These are phyloP conservation scores for Dicycla oo DNA, from an alignment of 2,888 invertebrate species.

Conservation along the genomic window DNA sequence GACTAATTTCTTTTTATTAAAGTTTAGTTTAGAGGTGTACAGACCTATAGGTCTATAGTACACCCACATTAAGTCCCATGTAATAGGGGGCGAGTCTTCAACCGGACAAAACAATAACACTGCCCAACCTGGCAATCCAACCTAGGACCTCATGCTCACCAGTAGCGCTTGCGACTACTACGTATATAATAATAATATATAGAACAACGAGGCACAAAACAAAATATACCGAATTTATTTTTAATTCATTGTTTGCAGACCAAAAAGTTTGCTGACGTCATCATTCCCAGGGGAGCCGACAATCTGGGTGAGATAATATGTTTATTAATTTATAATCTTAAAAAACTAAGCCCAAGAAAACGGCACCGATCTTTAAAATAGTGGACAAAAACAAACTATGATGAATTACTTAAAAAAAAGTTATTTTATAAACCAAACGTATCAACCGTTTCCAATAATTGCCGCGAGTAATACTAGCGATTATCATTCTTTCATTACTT, in stretches of 20 bases:
- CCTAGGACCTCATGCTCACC: background rate
- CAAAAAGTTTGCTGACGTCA: constrained; percentile 99
- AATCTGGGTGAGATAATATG: constrained; percentile 94
- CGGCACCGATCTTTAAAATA: background rate
- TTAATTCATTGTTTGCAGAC: constrained; percentile 92
- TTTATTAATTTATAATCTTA: constrained; percentile 8
- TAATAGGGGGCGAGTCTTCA: background rate
- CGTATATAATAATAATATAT: too few relatives aligned
- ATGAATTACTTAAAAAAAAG: background rate
- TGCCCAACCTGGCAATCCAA: background rate
- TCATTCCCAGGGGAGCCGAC: constrained; percentile 99
- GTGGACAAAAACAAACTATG: background rate
- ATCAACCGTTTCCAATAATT: background rate
- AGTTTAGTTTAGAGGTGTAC: too few relatives aligned
- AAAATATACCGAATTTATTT: background rate
- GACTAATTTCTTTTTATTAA: too few relatives aligned
- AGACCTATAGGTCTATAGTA: background rate
- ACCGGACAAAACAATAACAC: background rate
- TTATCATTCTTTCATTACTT: background rate
- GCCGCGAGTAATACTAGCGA: background rate
- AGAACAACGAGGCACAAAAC: too few relatives aligned
- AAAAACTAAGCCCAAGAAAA: background rate
- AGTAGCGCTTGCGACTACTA: background rate
- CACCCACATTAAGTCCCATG: background rate
- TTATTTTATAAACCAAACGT: background rate